Evolutionary conservation across 1,140 invertebrate genomes (phyloP), one percentile per base, ranked within the genome.

Genomic region (Ips typographus): DNA sequence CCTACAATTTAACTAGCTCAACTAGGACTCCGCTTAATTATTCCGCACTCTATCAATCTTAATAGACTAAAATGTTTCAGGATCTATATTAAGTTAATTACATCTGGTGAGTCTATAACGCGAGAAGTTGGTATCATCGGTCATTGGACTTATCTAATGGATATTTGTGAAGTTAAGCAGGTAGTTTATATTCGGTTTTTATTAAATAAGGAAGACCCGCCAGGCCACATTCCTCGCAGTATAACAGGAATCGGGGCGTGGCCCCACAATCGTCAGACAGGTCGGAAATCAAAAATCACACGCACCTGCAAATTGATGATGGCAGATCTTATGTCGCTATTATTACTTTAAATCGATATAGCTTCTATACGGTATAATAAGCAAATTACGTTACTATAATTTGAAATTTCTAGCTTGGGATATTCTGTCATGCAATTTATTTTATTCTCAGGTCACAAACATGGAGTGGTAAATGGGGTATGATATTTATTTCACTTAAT

Each of bases 131-230:
- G 22, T 22, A 22, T 22, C 22, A 22, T 22, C 22, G 22, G 22
- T 22, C 22, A 22, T 22, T 22, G 22, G 44, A 22, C 44, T 49
- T 49, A 49, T 49, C 44, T 49, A 49, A 49, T 49, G 44, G 52
- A 40, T 22, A 41, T 58, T 41, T 22, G 22, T 22, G 22, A 22
- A 58, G 56, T 58, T 58, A 58, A 58, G 40, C 40, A 41, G 56
- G 40, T 41, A 41, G 7, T 58, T 58, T 4, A 58, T 58, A 58
- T 58, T 40, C 56, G 56, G 40, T 40, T 58, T 22, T 3, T 40
- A 58, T 58, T 58, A 40, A 40, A 58, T 8, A 7, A 58, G 40
- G 56, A 58, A 58, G 56, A 58, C 56, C 56, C 38, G 40, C 56
- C 56, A 6, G 56, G 37, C 56, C 40, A 22, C 56, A 58, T 58